phyloP scores from a whole-genome alignment of 2,113 vertebrate genomes.

The Alces alces region DNA sequence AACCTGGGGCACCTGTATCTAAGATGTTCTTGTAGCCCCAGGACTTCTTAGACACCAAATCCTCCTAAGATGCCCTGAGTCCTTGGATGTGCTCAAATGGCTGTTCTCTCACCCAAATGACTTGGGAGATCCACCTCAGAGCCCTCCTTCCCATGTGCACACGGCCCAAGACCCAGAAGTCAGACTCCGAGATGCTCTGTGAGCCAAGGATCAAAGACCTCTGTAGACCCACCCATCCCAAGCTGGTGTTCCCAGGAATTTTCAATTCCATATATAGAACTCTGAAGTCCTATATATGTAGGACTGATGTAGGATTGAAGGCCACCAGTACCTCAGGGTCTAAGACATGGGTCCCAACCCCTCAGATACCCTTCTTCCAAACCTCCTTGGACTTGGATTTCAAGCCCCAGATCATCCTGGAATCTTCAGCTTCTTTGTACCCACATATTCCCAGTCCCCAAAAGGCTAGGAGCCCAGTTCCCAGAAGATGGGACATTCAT shows the following conservation, averaged over 20 bases:
- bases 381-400: background rate
- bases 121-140: background rate
- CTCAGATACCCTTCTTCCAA: background rate
- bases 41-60: background rate
- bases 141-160: background rate
- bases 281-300: background rate
- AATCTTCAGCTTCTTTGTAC: conserved; percentile 8
- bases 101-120: background rate
- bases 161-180: background rate
- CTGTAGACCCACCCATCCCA: background rate
- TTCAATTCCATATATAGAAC: background rate
- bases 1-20: background rate
- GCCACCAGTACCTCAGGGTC: background rate
- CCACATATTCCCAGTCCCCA: background rate
- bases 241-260: background rate
- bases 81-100: background rate
- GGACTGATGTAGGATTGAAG: background rate
- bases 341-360: background rate
- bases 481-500: background rate
- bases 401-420: background rate
- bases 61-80: background rate
- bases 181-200: background rate
- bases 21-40: background rate
- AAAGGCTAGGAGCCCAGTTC: background rate
- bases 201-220: background rate